phyloP scores from a whole-genome alignment of 2,113 vertebrate species.

The Jaculus jaculus region DNA sequence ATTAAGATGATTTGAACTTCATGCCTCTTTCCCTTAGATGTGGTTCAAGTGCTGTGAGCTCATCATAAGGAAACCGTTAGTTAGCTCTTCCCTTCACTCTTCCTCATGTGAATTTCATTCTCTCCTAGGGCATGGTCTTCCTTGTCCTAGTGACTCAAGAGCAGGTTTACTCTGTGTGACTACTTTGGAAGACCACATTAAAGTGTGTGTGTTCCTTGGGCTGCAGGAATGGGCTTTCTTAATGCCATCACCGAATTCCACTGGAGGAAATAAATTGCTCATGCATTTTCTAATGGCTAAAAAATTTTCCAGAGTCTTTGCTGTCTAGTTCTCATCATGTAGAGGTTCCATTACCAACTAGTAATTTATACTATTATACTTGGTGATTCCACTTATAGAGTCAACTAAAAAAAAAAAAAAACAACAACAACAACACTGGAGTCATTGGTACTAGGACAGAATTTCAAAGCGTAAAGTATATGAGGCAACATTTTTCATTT shows the following conservation, averaged over 20 bases:
- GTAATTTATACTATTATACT: conserved; percentile 71
- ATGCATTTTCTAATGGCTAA: conserved; percentile 78
- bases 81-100: conserved; percentile 46
- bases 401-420: conserved; percentile 50
- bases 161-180: conserved; percentile 56
- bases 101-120: conserved; percentile 58
- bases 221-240: conserved; percentile 76
- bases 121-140: conserved; percentile 53
- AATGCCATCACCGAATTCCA: conserved; percentile 79
- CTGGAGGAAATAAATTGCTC: conserved; percentile 74
- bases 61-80: conserved; percentile 60
- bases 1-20: conserved; percentile 72
- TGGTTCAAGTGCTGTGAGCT: conserved; percentile 68
- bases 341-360: conserved; percentile 70
- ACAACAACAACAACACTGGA: too few relatives aligned
- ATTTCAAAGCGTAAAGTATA: conserved; percentile 48
- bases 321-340: conserved; percentile 75
- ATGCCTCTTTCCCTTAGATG: conserved; percentile 67
- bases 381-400: conserved; percentile 59
- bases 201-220: conserved; percentile 70
- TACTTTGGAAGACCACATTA: conserved; percentile 73
- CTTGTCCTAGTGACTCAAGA: conserved; percentile 68
- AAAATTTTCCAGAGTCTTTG: conserved; percentile 76
- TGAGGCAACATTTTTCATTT: conserved; percentile 36
- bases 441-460: conserved; percentile 43